Evolutionary conservation across 2,888 invertebrate species (phyloP).

Genomic region (Alcis repandata): DNA sequence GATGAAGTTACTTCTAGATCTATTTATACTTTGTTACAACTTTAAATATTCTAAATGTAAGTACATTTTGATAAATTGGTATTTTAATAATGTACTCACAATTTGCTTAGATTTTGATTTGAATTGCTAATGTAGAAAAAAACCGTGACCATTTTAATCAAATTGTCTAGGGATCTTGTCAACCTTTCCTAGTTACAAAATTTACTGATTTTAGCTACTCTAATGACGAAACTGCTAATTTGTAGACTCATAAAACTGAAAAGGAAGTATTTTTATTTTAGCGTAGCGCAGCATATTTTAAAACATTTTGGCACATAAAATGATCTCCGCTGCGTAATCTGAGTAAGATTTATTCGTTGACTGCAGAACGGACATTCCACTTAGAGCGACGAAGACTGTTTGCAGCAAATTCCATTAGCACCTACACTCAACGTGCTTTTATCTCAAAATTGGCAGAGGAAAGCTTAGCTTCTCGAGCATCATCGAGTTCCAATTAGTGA

Average conservation of each 20-base stretch:
- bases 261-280: too few relatives aligned
- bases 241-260: too few relatives aligned
- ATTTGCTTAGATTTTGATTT: too few relatives aligned
- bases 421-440: slow-evolving; percentile 22
- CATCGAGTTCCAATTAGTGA: slow-evolving; percentile 26
- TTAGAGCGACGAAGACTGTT: slow-evolving; percentile 19
- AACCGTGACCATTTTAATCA: too few relatives aligned
- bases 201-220: too few relatives aligned
- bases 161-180: too few relatives aligned
- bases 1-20: background rate
- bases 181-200: too few relatives aligned
- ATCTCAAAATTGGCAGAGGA: slow-evolving; percentile 21
- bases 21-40: background rate
- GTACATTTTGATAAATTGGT: too few relatives aligned
- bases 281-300: too few relatives aligned
- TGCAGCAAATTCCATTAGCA: slow-evolving; percentile 32
- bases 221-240: too few relatives aligned
- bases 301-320: background rate
- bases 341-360: slow-evolving; percentile 22
- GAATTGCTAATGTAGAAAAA: too few relatives aligned
- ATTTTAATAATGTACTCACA: too few relatives aligned
- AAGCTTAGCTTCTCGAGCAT: slow-evolving; percentile 19
- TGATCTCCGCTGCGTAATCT: slow-evolving; percentile 6
- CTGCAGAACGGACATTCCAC: slow-evolving; percentile 18
- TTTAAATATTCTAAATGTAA: background rate